Evolutionary conservation across 2,888 invertebrate genomes (phyloP).

Genomic region (Apoda limacodes): DNA sequence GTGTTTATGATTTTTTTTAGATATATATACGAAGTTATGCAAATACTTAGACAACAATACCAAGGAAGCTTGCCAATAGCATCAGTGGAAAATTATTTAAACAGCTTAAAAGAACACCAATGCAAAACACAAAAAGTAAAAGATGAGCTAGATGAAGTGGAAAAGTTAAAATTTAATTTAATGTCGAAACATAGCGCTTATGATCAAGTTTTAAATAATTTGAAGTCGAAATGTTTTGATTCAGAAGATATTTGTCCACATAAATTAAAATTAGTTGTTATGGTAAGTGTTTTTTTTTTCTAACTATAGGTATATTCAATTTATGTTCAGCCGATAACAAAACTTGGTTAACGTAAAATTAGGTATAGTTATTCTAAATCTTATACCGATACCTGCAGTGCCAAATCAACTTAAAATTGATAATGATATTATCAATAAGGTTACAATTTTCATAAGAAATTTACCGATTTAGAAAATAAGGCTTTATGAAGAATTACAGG

Average conservation of each 20-base stretch:
- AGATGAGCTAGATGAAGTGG: constrained; percentile 46
- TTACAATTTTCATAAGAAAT: no score
- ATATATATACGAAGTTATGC: constrained; percentile 46
- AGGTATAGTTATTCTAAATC: no score
- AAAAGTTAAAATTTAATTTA: constrained; percentile 40
- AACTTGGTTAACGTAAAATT: no score
- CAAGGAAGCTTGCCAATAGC: constrained; percentile 47
- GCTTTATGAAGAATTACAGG: no score
- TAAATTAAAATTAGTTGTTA: constrained; percentile 38
- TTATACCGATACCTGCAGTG: no score
- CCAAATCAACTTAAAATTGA: no score
- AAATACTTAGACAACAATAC: constrained; percentile 50
- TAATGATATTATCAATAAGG: no score
- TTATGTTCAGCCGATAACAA: no score
- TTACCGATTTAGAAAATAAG: no score
- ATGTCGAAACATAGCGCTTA: constrained; percentile 48
- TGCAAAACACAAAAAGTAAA: constrained; percentile 36
- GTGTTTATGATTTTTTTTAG: constrained; percentile 39
- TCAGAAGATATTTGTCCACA: constrained; percentile 43
- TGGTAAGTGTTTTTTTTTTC: constrained; percentile 28
- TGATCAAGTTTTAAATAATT: constrained; percentile 45
- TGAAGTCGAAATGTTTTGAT: constrained; percentile 40
- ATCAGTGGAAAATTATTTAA: constrained; percentile 46
- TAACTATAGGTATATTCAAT: no score
- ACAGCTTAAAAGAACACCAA: constrained; percentile 37